Conservation (phyloP, 2,113 vertebrate genomes). For the Carollia perspicillata region DNA sequence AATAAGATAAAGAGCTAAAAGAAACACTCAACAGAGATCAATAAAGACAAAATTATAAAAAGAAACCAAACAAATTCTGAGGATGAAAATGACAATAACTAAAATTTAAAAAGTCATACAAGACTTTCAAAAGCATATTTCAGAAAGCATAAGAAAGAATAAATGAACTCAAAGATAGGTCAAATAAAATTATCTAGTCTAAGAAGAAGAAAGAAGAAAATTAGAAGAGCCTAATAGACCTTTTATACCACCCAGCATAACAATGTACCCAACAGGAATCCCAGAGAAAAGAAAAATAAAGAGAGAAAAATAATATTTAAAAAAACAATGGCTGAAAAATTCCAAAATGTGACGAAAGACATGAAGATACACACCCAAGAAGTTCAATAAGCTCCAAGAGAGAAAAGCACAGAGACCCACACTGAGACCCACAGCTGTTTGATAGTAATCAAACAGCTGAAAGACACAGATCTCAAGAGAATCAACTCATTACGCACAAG, state of each 20-base stretch:
- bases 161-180: no score
- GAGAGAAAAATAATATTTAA: background rate
- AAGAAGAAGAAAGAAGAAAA: no score
- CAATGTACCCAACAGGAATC: no score
- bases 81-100: background rate
- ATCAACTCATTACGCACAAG: background rate
- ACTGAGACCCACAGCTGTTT: no score
- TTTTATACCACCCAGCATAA: no score
- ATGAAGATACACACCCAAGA: background rate
- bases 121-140: background rate
- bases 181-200: no score
- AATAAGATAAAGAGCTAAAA: background rate
- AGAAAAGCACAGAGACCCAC: background rate
- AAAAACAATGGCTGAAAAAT: background rate
- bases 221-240: no score
- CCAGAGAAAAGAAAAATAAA: background rate
- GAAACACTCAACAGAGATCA: background rate
- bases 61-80: background rate
- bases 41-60: background rate
- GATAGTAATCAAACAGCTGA: background rate
- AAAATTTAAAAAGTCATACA: background rate
- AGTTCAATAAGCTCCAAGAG: background rate
- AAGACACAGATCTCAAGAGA: background rate
- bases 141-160: background rate
- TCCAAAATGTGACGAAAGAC: background rate